Conservation (phyloP, 1,140 invertebrate genomes). For the Trachymyrmex septentrionalis region DNA sequence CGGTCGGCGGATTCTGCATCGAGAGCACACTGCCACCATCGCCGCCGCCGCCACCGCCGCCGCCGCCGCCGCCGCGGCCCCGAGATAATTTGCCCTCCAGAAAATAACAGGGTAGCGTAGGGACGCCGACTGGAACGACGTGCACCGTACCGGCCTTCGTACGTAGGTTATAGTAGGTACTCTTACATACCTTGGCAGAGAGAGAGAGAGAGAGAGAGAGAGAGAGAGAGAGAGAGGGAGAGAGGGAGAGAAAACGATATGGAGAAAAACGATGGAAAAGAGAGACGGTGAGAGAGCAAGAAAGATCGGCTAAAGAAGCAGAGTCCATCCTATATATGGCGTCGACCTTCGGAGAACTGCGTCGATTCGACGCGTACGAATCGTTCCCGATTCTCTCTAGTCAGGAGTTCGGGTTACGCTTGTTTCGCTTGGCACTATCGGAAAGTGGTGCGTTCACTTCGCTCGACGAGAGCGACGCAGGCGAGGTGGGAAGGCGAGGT, state of each 20-base stretch:
- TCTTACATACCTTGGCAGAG: constrained; percentile 68
- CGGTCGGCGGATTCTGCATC: constrained; percentile 80
- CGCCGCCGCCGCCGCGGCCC: constrained; percentile 59
- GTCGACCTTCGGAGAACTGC: constrained; percentile 34
- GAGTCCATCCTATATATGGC: constrained; percentile 36
- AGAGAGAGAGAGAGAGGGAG: constrained; percentile 30
- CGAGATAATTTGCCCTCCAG: constrained; percentile 85
- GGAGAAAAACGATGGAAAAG: constrained; percentile 27
- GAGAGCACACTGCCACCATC: constrained; percentile 77
- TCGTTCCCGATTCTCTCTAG: constrained; percentile 25
- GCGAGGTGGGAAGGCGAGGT: background rate
- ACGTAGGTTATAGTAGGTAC: constrained; percentile 61
- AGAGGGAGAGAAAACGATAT: constrained; percentile 27
- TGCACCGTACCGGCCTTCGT: constrained; percentile 65
- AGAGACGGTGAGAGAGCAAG: constrained; percentile 32
- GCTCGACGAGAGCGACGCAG: constrained; percentile 2
- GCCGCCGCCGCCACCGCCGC: constrained; percentile 40
- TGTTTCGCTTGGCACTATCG: background rate
- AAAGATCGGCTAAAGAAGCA: constrained; percentile 6
- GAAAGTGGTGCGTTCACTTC: constrained; percentile 28
- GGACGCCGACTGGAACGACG: constrained; percentile 74
- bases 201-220: constrained; percentile 36
- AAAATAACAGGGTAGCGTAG: constrained; percentile 85
- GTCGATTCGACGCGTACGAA: constrained; percentile 31
- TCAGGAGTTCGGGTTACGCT: background rate